Evolutionary conservation across 2,888 invertebrate genomes (phyloP).

Genomic region (Hylaea fasciaria): DNA sequence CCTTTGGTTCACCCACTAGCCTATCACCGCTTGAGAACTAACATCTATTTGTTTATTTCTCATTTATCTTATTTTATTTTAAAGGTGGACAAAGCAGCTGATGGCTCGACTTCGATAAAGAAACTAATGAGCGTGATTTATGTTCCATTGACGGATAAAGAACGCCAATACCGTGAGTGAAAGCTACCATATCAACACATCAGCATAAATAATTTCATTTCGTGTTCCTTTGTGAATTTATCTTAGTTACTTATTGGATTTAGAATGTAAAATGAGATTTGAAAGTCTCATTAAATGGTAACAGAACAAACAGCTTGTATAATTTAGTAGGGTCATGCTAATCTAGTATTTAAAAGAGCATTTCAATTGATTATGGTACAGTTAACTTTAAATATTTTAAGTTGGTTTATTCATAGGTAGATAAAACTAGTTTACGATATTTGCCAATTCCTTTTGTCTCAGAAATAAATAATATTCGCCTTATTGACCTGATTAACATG

Average conservation of each 20-base stretch:
- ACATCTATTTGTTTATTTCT: background rate
- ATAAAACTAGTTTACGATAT: too few species aligned
- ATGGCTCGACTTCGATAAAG: constrained; percentile 90
- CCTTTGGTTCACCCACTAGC: too few species aligned
- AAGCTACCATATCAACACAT: constrained; percentile 24
- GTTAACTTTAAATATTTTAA: too few species aligned
- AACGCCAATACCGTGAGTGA: constrained; percentile 80
- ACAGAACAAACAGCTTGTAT: background rate
- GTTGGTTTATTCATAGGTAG: too few species aligned
- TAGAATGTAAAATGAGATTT: background rate
- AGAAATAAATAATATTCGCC: too few species aligned
- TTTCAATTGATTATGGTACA: too few species aligned
- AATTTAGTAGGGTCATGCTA: background rate
- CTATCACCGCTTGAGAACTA: constrained; percentile 1
- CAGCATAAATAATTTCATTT: constrained; percentile 4
- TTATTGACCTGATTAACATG: too few species aligned
- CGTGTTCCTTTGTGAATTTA: background rate
- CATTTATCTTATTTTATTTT: background rate
- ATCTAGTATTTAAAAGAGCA: too few species aligned
- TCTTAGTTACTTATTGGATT: background rate
- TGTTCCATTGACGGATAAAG: constrained; percentile 95
- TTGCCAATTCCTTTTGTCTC: too few species aligned
- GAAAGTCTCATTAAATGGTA: background rate
- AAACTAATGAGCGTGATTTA: constrained; percentile 98
- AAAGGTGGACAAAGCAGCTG: constrained; percentile 93